phyloP scores from a whole-genome alignment of 2,113 vertebrate species.

The Peromyscus leucopus region DNA sequence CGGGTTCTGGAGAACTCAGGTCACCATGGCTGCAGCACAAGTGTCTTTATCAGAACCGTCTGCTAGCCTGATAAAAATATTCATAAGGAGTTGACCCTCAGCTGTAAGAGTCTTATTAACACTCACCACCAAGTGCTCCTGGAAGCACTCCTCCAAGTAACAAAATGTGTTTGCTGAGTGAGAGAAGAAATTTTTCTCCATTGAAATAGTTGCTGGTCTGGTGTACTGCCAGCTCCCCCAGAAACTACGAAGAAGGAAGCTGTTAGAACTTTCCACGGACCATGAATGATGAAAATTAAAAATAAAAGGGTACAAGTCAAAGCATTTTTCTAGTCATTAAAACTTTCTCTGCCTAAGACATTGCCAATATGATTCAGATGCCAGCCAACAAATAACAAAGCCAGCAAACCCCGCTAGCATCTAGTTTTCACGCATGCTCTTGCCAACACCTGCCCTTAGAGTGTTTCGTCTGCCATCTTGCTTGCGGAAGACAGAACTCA shows the following conservation, averaged over 20 bases:
- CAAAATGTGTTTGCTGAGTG: conserved; percentile 18
- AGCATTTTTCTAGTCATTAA: conserved; percentile 52
- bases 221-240: neutral
- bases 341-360: conserved; percentile 41
- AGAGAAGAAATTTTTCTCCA: neutral
- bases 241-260: conserved; percentile 44
- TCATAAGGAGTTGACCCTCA: neutral
- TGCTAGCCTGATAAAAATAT: neutral
- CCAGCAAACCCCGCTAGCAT: conserved; percentile 1
- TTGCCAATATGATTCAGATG: conserved; percentile 48
- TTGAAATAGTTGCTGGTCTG: conserved; percentile 23
- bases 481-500: neutral
- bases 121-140: neutral
- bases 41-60: neutral
- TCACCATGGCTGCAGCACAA: neutral
- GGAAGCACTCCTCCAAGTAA: neutral
- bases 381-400: conserved; percentile 45
- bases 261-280: conserved; percentile 3
- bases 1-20: neutral
- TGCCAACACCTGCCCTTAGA: neutral
- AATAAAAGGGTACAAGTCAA: conserved; percentile 59
- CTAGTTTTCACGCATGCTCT: conserved; percentile 22
- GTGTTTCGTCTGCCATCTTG: neutral
- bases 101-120: neutral
- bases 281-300: conserved; percentile 49